Evolutionary conservation across 2,113 vertebrate genomes (phyloP).

Genomic region (Macaca mulatta): DNA sequence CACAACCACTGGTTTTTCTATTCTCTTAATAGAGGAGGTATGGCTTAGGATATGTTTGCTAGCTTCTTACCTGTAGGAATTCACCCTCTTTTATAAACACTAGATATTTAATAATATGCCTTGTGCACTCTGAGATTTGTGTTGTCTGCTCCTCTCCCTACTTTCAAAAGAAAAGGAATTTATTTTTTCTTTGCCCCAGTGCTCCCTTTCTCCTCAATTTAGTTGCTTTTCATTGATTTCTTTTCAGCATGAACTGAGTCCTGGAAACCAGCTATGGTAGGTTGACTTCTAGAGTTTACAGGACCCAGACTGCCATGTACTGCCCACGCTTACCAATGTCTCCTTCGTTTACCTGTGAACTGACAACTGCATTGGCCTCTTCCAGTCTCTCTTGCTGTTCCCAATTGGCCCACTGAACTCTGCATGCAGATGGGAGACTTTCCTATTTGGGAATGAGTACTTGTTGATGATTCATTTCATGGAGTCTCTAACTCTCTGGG

Average conservation of each 20-base stretch:
- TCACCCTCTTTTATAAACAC: not conserved
- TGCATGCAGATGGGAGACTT: not conserved
- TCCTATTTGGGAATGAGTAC: not conserved
- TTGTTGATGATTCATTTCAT: not conserved
- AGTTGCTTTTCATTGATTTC: not conserved
- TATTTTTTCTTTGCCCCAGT: not conserved
- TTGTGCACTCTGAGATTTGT: not conserved
- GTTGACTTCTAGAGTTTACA: not conserved
- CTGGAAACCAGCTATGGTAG: not conserved
- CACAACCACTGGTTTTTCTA: not conserved
- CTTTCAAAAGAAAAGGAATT: not conserved
- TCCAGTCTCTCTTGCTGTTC: not conserved
- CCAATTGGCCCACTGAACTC: not conserved
- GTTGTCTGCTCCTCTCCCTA: not conserved
- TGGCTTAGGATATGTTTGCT: not conserved
- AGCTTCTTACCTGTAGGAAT: not conserved
- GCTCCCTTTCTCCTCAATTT: not conserved
- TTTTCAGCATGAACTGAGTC: not conserved
- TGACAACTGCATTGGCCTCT: not conserved
- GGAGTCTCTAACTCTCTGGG: not conserved
- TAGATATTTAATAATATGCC: not conserved
- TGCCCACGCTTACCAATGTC: too few relatives aligned
- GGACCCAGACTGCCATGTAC: not conserved
- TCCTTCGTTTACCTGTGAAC: not conserved
- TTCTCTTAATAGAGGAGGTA: not conserved